Evolutionary conservation across 1,140 invertebrate genomes (phyloP).

Genomic region (Streblospio benedicti): DNA sequence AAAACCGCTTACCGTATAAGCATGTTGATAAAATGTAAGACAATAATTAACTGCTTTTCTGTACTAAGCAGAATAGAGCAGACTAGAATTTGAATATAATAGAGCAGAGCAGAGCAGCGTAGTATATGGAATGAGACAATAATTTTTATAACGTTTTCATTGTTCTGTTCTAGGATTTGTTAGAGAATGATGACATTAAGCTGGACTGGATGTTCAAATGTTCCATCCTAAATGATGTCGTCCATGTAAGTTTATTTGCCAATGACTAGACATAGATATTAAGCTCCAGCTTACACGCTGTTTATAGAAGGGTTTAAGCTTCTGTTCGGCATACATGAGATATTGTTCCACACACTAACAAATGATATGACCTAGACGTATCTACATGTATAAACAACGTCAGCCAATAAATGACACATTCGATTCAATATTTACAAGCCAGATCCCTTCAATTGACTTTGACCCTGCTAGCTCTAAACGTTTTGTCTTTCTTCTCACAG

Average conservation of each 20-base stretch:
- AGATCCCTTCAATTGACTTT: background rate
- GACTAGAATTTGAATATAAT: no score
- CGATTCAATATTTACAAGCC: background rate
- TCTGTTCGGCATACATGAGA: no score
- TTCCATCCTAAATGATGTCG: constrained; percentile 83
- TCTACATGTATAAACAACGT: no score
- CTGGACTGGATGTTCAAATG: constrained; percentile 83
- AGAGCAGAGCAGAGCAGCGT: no score
- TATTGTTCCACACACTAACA: no score
- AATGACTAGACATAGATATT: no score
- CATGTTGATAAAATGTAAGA: no score
- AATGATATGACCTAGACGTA: no score
- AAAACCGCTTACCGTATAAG: no score
- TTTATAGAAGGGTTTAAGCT: no score
- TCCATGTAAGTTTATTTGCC: constrained; percentile 51
- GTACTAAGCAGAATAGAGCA: background rate
- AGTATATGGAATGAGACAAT: no score
- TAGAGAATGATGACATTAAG: constrained; percentile 80
- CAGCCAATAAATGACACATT: no score
- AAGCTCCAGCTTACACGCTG: background rate
- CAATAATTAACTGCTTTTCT: background rate
- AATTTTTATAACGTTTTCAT: constrained; percentile 1
- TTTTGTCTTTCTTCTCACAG: constrained; percentile 39
- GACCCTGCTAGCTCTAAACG: background rate
- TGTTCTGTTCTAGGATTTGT: constrained; percentile 67